phyloP scores from a whole-genome alignment of 2,888 invertebrate genomes.

The Pegoplata infirma region DNA sequence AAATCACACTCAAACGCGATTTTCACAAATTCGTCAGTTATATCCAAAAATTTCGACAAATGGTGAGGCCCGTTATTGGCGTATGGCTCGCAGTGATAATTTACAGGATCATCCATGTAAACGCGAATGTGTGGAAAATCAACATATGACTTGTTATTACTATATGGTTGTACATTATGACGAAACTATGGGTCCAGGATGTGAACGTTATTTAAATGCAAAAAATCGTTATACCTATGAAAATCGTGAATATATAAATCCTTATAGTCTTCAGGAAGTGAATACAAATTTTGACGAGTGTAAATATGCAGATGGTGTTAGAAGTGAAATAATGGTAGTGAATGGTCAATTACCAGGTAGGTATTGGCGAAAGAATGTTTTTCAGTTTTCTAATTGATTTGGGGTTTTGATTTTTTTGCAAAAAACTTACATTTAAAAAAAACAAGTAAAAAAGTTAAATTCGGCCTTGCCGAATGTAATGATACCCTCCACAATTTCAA shows the following conservation, averaged over 20 bases:
- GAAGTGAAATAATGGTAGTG: constrained; percentile 70
- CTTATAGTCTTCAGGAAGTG: constrained; percentile 54
- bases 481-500: too few relatives aligned
- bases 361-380: too few relatives aligned
- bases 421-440: too few relatives aligned
- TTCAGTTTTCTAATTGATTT: too few relatives aligned
- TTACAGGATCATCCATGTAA: constrained; percentile 71
- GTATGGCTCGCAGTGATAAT: constrained; percentile 66
- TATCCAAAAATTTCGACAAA: constrained; percentile 67
- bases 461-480: too few relatives aligned
- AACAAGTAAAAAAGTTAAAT: too few relatives aligned
- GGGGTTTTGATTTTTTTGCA: too few relatives aligned
- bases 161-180: constrained; percentile 74
- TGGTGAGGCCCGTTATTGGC: constrained; percentile 68
- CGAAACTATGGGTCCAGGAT: constrained; percentile 72
- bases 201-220: constrained; percentile 69
- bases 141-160: constrained; percentile 74
- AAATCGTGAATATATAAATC: constrained; percentile 69
- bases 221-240: constrained; percentile 68
- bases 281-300: constrained; percentile 67
- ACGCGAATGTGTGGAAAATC: constrained; percentile 69
- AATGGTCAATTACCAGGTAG: constrained; percentile 72
- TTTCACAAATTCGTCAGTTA: constrained; percentile 68
- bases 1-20: constrained; percentile 52
- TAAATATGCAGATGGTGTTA: constrained; percentile 72